Conservation (phyloP, 2,113 vertebrate species). For the Odontophorus gujanensis region DNA sequence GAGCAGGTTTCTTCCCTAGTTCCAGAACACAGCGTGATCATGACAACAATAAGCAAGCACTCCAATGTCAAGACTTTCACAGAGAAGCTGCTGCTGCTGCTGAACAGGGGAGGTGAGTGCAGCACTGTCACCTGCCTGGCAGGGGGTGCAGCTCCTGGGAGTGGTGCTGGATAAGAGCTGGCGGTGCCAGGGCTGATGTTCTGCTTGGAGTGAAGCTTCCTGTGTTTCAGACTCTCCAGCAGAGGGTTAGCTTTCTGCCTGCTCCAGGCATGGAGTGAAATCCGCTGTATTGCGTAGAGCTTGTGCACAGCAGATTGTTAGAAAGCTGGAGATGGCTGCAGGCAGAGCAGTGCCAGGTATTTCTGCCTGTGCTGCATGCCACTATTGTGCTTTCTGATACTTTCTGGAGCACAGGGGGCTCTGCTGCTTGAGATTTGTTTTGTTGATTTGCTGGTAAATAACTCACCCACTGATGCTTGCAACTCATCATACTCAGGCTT, state of each 20-base stretch:
- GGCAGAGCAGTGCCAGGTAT: not conserved
- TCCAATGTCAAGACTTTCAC: constrained; percentile 92
- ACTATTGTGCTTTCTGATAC: constrained; percentile 24
- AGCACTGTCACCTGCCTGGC: not conserved
- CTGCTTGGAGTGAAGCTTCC: not conserved
- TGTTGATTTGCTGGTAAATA: constrained; percentile 41
- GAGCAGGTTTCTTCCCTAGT: constrained; percentile 74
- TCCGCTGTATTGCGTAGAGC: not conserved
- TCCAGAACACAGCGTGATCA: constrained; percentile 90
- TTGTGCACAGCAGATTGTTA: constrained; percentile 30
- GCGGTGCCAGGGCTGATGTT: not conserved
- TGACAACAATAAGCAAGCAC: constrained; percentile 90
- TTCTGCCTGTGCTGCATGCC: not conserved
- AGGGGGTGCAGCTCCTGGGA: not conserved
- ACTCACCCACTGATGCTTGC: not conserved
- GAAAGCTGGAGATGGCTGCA: not conserved
- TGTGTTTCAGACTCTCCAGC: not conserved
- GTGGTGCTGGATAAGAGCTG: not conserved
- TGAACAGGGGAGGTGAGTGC: constrained; percentile 92
- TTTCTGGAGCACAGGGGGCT: constrained; percentile 22
- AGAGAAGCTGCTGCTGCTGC: constrained; percentile 91
- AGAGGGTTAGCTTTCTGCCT: not conserved
- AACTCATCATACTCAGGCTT: constrained; percentile 9
- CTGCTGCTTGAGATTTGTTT: constrained; percentile 8
- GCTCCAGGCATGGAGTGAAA: not conserved